These are phyloP conservation scores for Tetragonula carbonaria DNA, from an alignment of 2,888 invertebrate species.

Conservation along the genomic window DNA sequence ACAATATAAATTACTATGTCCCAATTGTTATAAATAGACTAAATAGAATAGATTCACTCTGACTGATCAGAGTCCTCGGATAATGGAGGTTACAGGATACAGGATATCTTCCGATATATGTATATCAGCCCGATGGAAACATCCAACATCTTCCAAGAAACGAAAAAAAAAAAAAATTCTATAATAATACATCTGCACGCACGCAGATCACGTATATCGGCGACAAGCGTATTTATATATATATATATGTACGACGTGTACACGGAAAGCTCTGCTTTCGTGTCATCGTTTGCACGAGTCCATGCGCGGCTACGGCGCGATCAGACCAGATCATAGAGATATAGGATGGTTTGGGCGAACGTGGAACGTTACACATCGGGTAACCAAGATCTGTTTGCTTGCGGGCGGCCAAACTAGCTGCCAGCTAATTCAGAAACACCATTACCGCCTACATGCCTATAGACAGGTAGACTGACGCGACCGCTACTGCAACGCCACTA, in stretches of 20 bases:
- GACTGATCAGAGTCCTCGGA: too few species aligned
- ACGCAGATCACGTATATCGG: not conserved
- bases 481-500: slow-evolving; percentile 40
- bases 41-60: too few species aligned
- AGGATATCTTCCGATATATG: too few species aligned
- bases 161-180: too few species aligned
- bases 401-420: slow-evolving; percentile 83
- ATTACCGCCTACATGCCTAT: slow-evolving; percentile 80
- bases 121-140: too few species aligned
- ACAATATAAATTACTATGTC: too few species aligned
- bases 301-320: slow-evolving; percentile 29
- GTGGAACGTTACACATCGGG: slow-evolving; percentile 83
- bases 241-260: not conserved
- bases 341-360: slow-evolving; percentile 74
- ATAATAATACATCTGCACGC: too few species aligned
- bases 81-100: too few species aligned
- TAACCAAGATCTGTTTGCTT: slow-evolving; percentile 84
- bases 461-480: slow-evolving; percentile 68
- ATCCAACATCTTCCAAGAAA: too few species aligned
- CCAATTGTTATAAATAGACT: too few species aligned
- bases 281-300: slow-evolving; percentile 17
- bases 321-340: slow-evolving; percentile 53
- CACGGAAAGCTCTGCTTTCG: not conserved
- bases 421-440: slow-evolving; percentile 83
- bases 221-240: not conserved